Conservation (phyloP, 1,140 invertebrate genomes). For the Pachypeltis micranthus region DNA sequence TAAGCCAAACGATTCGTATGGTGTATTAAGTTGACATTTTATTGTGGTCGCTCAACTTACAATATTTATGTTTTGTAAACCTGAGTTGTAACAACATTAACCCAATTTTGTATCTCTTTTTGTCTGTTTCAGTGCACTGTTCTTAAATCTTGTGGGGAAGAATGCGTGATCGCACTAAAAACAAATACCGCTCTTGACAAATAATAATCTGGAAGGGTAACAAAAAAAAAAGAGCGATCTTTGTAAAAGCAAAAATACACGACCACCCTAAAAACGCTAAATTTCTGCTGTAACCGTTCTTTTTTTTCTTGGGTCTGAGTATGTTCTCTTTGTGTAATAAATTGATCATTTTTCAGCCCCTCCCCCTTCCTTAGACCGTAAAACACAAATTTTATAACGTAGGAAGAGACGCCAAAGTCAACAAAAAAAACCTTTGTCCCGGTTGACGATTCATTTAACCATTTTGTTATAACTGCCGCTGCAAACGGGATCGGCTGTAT, state of each 20-base stretch:
- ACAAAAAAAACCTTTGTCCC: neutral
- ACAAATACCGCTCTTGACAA: constrained; percentile 85
- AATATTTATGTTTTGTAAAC: too few species aligned
- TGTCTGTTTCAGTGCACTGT: constrained; percentile 61
- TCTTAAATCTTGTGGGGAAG: constrained; percentile 79
- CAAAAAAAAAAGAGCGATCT: neutral
- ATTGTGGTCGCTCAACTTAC: too few species aligned
- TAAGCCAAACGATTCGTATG: too few species aligned
- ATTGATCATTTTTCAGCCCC: neutral
- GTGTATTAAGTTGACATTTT: too few species aligned
- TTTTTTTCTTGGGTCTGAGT: neutral
- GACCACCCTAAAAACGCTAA: constrained; percentile 2
- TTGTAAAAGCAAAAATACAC: neutral
- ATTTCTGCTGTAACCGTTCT: neutral
- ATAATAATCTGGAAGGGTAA: constrained; percentile 42
- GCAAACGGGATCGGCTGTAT: neutral
- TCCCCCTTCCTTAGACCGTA: neutral
- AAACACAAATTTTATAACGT: neutral
- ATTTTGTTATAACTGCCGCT: neutral
- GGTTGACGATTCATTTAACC: neutral
- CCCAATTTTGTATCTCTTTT: too few species aligned
- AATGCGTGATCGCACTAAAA: constrained; percentile 87
- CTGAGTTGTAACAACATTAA: too few species aligned
- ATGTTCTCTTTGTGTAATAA: neutral
- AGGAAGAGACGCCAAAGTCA: neutral